Percentiles rank a stretch among this genome's conserved stretches.
Conservation (phyloP, 2,797 vertebrate genomes). For the Bradypodion ventrale region DNA sequence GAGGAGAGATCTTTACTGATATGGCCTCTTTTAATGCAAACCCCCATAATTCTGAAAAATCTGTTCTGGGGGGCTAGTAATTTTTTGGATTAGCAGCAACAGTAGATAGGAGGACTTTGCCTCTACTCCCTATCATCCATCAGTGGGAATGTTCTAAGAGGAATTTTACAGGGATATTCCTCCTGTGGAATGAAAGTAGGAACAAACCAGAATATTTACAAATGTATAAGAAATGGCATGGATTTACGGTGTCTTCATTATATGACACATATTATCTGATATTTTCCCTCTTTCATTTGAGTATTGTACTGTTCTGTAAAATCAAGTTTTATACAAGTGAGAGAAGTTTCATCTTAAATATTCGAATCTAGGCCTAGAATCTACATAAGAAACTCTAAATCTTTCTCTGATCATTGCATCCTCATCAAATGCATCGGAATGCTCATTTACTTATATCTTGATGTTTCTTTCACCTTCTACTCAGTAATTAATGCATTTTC, state of each 20-base stretch:
- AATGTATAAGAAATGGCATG: neutral
- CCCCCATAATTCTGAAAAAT: neutral
- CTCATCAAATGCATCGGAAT: constrained; percentile 73
- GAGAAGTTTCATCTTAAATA: neutral
- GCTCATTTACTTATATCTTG: constrained; percentile 66
- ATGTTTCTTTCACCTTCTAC: constrained; percentile 52
- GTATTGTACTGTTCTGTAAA: neutral
- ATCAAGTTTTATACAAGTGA: constrained; percentile 11
- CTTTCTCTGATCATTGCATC: constrained; percentile 73
- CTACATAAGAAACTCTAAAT: neutral
- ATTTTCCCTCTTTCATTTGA: neutral
- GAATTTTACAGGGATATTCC: neutral
- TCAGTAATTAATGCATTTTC: constrained; percentile 49
- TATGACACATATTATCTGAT: neutral
- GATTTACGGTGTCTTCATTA: neutral
- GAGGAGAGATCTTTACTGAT: neutral
- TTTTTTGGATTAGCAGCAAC: neutral
- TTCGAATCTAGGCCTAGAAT: neutral
- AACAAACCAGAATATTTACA: neutral
- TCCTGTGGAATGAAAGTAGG: neutral
- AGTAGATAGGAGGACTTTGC: neutral
- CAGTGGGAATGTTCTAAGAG: neutral
- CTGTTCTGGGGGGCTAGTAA: neutral
- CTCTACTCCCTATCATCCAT: neutral
- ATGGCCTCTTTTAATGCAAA: neutral